Percentiles rank a stretch among this genome's conserved stretches.
Conservation (phyloP, 2,888 invertebrate species). For the Oegoconia quadripuncta region DNA sequence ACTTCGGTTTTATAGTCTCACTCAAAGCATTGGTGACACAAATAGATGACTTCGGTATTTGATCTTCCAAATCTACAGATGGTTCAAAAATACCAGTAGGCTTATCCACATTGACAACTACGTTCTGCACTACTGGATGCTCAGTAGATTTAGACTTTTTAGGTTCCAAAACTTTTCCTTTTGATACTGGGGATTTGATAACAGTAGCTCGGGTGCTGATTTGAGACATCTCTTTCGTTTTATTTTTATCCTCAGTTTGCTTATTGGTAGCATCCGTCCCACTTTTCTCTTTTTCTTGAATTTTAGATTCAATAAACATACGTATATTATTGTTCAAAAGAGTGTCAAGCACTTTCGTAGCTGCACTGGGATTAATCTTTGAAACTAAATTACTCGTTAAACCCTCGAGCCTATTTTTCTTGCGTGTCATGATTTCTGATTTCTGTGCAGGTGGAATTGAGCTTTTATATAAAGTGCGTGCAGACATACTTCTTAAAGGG, state of each 20-base stretch:
- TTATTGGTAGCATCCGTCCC: conserved; percentile 41
- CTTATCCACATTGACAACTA: conserved; percentile 67
- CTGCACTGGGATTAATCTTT: conserved; percentile 78
- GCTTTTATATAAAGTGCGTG: conserved; percentile 69
- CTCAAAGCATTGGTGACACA: conserved; percentile 54
- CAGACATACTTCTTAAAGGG: conserved; percentile 72
- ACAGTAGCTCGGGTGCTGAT: conserved; percentile 76
- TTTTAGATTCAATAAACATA: conserved; percentile 71
- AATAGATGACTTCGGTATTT: conserved; percentile 80
- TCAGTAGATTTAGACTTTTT: conserved; percentile 63
- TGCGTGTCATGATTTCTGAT: conserved; percentile 79
- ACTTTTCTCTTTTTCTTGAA: conserved; percentile 66
- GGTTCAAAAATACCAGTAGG: conserved; percentile 86
- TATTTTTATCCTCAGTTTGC: conserved; percentile 50
- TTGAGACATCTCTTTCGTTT: conserved; percentile 54
- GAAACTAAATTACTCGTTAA: conserved; percentile 79
- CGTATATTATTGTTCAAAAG: conserved; percentile 71
- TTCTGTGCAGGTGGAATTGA: conserved; percentile 70
- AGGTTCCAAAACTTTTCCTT: conserved; percentile 65
- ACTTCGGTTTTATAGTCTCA: conserved; percentile 64
- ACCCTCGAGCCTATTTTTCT: conserved; percentile 82
- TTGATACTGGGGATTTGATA: conserved; percentile 77
- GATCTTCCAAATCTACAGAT: conserved; percentile 82
- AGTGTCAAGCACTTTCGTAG: conserved; percentile 74
- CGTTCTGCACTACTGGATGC: conserved; percentile 36